Percentiles rank a stretch among this genome's conserved stretches.
Evolutionary conservation across 2,113 vertebrate genomes (phyloP).

Genomic region (Macroglossus sobrinus): DNA sequence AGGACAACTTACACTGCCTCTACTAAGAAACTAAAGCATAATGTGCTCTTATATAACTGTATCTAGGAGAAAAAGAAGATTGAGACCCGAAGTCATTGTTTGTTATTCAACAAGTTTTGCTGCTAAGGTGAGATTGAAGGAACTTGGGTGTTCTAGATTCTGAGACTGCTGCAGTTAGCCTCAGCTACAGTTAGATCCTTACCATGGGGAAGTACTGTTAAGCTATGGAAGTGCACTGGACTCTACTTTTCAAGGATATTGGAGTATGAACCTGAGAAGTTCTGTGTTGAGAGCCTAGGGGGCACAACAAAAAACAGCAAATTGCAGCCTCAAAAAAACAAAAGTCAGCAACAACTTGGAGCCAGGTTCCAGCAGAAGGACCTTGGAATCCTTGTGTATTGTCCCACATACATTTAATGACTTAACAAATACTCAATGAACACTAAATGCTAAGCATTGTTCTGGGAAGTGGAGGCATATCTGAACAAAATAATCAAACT

Average conservation of each 20-base stretch:
- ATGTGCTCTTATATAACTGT: neutral
- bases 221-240: neutral
- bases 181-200: neutral
- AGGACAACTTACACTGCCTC: neutral
- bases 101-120: neutral
- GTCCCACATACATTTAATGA: neutral
- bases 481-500: neutral
- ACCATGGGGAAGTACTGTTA: neutral
- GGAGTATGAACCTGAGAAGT: neutral
- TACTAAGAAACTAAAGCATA: neutral
- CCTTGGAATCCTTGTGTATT: neutral
- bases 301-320: neutral
- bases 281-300: neutral
- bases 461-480: neutral
- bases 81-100: neutral
- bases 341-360: neutral
- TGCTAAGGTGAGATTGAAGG: neutral
- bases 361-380: neutral
- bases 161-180: neutral
- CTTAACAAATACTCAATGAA: neutral
- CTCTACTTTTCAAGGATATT: neutral
- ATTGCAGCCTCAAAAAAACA: neutral
- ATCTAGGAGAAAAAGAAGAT: neutral
- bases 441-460: neutral
- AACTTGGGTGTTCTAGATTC: neutral